Percentiles rank a stretch among this genome's conserved stretches.
phyloP scores from a whole-genome alignment of 2,888 invertebrate genomes.

The Acanthosepion esculentum region DNA sequence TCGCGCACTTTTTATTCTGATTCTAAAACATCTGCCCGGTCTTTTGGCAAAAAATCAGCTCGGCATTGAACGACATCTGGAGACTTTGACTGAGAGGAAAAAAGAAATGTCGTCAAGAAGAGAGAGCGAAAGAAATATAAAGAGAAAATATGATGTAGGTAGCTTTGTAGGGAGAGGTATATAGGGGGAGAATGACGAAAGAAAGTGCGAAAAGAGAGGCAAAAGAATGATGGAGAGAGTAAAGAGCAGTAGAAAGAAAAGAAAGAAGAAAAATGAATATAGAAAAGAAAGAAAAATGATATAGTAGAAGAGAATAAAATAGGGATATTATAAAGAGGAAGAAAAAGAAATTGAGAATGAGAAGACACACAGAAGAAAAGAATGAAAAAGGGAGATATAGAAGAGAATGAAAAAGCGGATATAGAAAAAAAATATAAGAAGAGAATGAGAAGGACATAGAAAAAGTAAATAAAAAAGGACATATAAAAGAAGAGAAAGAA shows the following conservation, averaged over 20 bases:
- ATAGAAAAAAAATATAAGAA: no score
- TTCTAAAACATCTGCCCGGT: neutral
- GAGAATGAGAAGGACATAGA: no score
- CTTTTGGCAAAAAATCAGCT: neutral
- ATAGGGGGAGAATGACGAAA: neutral
- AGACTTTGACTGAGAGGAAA: neutral
- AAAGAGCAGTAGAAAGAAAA: no score
- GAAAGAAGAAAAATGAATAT: no score
- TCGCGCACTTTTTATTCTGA: slow-evolving; percentile 11
- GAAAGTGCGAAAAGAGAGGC: no score
- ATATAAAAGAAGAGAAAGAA: no score
- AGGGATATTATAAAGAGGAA: no score
- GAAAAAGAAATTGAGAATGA: no score
- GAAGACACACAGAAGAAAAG: neutral
- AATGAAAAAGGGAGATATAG: neutral
- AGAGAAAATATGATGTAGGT: neutral
- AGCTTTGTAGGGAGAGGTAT: neutral
- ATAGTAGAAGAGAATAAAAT: no score
- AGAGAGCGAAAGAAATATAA: neutral
- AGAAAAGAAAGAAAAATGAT: neutral
- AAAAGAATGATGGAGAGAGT: neutral
- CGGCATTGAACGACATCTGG: neutral
- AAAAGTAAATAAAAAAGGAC: no score
- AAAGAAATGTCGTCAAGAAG: neutral
- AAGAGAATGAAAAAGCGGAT: no score